Evolutionary conservation across 2,888 invertebrate genomes (phyloP), one percentile per base, ranked within the genome.

Genomic region (Macrophya annulata): DNA sequence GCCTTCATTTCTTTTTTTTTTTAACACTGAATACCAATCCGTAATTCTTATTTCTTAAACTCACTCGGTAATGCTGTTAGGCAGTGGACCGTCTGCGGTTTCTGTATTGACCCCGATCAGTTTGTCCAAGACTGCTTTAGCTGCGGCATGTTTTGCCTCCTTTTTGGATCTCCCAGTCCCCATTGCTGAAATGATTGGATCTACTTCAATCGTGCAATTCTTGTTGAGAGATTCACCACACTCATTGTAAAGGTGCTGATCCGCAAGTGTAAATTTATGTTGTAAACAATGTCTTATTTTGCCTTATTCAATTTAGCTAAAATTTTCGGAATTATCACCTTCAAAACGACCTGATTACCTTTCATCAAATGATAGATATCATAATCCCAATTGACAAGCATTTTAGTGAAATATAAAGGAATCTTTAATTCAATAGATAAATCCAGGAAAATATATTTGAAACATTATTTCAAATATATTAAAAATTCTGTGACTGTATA

Each of bases 61-160:
- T 91, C 90, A 93, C 91, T 93, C 93, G 9, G 92, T 87, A 88
- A 93, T 90, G 88, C 90, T 92, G 86, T 93, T 93, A 71, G 92
- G 89, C 87, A 92, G 88, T 48, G 92, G 89, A 87, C 90, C 89
- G 76, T 93, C 92, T 21, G 90, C 86, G 55, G 89, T 86, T 74
- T 93, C 96, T 0, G 96, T 95, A 84, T 95, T 95, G 31, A 96
- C 96, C n/a, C 97, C 97, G 85, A 97, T 96, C 87, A 97, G 92
- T 91, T 98, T 97, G 91, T 98, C 98, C 85, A 99, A 95, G 84
- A 99, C 95, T 85, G 98, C 97, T 91, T 98, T 97, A 0, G 99
- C 99, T 31, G 99, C 99, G 12, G 98, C 97, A 93, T 99, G 99
- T 91, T 99, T 99, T 0, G 99, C 99, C 94, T 99, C 99, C 93